Conservation (phyloP, 2,888 invertebrate genomes). For the Carabus problematicus region DNA sequence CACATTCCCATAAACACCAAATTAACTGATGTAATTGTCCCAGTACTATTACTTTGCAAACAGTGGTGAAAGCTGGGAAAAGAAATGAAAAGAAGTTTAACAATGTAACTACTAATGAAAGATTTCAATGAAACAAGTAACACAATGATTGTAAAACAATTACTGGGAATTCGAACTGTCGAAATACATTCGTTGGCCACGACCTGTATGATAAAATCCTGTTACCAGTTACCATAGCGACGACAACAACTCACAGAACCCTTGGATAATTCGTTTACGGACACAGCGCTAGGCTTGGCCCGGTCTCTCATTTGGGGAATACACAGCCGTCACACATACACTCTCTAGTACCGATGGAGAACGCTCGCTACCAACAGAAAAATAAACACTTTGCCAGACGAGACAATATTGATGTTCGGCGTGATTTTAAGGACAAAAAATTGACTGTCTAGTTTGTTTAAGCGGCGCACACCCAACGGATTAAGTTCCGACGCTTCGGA, state of each 20-base stretch:
- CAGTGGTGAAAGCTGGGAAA: too few relatives aligned
- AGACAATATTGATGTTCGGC: constrained; percentile 47
- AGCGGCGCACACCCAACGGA: constrained; percentile 3
- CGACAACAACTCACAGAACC: constrained; percentile 48
- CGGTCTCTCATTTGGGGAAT: constrained; percentile 39
- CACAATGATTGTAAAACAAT: too few relatives aligned
- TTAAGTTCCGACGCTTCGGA: background rate
- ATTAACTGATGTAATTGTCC: too few relatives aligned
- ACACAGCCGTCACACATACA: constrained; percentile 23
- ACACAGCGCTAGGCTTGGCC: constrained; percentile 47
- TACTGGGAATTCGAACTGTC: too few relatives aligned
- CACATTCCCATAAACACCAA: too few relatives aligned
- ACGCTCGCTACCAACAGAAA: constrained; percentile 32
- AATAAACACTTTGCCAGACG: constrained; percentile 47
- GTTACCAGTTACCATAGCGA: constrained; percentile 53
- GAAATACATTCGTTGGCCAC: constrained; percentile 16
- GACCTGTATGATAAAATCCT: constrained; percentile 52
- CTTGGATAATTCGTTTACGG: constrained; percentile 54
- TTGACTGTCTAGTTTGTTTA: constrained; percentile 18
- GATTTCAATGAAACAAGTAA: too few relatives aligned
- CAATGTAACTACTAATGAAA: too few relatives aligned
- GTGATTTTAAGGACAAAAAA: constrained; percentile 41
- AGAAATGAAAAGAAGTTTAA: too few relatives aligned
- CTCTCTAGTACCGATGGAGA: constrained; percentile 3
- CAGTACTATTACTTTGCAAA: too few relatives aligned